Conservation (phyloP, 1,140 invertebrate species). For the Triops cancriformis region DNA sequence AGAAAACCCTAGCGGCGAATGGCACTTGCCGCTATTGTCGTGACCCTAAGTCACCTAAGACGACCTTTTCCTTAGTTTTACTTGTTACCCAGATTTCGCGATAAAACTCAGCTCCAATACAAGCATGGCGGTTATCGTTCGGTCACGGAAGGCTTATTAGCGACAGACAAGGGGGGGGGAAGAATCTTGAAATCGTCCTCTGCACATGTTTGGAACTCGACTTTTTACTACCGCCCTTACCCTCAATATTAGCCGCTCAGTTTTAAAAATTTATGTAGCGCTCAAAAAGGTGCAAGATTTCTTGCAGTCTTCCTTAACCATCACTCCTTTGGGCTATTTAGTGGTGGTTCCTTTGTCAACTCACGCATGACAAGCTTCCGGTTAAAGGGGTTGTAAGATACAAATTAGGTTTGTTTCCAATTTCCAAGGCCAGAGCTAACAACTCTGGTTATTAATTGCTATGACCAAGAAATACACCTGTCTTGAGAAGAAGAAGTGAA, state of each 20-base stretch:
- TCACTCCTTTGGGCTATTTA: background rate
- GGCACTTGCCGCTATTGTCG: background rate
- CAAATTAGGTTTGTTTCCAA: background rate
- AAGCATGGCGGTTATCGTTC: background rate
- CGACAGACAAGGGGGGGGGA: background rate
- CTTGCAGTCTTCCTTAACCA: background rate
- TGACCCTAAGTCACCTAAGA: background rate
- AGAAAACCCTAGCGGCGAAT: background rate
- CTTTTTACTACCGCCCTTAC: background rate
- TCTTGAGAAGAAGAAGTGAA: background rate
- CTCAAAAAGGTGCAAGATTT: background rate
- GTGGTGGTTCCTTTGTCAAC: background rate
- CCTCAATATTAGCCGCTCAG: background rate
- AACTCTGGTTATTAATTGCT: background rate
- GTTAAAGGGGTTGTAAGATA: background rate
- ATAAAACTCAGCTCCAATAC: background rate
- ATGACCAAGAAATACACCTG: background rate
- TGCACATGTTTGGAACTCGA: background rate
- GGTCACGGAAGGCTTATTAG: background rate
- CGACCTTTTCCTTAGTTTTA: background rate
- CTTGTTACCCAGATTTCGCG: background rate
- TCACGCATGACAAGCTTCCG: constrained; percentile 11
- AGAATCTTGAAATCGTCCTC: background rate
- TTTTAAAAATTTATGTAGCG: background rate
- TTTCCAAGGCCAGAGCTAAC: background rate